A percentile compares a stretch with the other conserved stretches of the same genome.
These are phyloP conservation scores for Microctenopoma stevenorrisi DNA, from an alignment of 2,797 vertebrate genomes.

Conservation along the genomic window DNA sequence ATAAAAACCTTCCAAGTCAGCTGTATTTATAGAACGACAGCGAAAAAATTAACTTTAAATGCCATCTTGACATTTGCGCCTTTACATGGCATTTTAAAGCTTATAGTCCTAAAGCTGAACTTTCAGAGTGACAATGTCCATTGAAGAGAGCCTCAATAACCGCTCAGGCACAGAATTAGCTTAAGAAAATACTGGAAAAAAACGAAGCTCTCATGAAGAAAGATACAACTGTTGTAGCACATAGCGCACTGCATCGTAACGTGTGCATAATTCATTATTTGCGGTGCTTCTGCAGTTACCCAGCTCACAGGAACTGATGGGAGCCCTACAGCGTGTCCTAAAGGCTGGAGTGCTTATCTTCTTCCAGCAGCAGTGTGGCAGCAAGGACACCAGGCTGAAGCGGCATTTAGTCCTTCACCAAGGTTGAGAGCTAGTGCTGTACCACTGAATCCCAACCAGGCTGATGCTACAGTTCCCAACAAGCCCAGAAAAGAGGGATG, in stretches of 20 bases:
- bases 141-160: conserved; percentile 12
- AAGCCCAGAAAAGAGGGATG: conserved; percentile 50
- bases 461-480: conserved; percentile 51
- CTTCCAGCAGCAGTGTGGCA: conserved; percentile 70
- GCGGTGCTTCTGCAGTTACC: conserved; percentile 43
- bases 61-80: not conserved
- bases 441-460: conserved; percentile 57
- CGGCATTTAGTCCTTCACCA: conserved; percentile 76
- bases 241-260: conserved; percentile 19
- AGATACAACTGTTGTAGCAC: not conserved
- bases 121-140: conserved; percentile 13
- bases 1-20: not conserved
- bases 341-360: conserved; percentile 69
- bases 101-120: conserved; percentile 19
- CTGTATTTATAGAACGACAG: conserved; percentile 3
- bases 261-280: conserved; percentile 54
- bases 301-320: conserved; percentile 23
- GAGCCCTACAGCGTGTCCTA: conserved; percentile 48
- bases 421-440: conserved; percentile 73
- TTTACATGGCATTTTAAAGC: conserved; percentile 35
- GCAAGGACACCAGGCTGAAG: conserved; percentile 69
- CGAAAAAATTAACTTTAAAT: conserved; percentile 8
- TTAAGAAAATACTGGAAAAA: conserved; percentile 16
- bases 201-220: not conserved
- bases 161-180: not conserved